phyloP scores from a whole-genome alignment of 1,140 invertebrate species.

The Papilio aristodemus region DNA sequence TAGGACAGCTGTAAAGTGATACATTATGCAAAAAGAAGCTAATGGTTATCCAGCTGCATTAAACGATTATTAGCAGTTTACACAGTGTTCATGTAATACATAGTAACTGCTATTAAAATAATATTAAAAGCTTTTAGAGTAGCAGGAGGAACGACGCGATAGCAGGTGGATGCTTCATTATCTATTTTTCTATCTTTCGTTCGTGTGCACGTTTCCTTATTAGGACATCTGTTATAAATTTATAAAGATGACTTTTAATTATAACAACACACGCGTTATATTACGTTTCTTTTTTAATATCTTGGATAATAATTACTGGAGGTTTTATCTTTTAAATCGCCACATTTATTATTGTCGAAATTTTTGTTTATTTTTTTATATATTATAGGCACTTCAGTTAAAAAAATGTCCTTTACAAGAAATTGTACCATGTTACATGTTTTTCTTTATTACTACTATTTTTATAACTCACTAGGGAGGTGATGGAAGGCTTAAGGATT shows the following conservation, averaged over 20 bases:
- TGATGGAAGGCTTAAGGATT: slow-evolving; percentile 1
- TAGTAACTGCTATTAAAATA: slow-evolving; percentile 11
- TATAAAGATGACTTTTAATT: slow-evolving; percentile 19
- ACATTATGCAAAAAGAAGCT: not conserved
- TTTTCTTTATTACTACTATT: not conserved
- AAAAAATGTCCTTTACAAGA: not conserved
- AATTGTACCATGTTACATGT: too few relatives aligned
- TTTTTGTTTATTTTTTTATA: too few relatives aligned
- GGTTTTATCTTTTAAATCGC: too few relatives aligned
- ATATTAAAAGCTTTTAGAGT: slow-evolving; percentile 15
- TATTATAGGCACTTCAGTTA: too few relatives aligned
- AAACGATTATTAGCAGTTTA: not conserved
- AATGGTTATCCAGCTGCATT: not conserved
- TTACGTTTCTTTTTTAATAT: too few relatives aligned
- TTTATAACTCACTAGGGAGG: slow-evolving; percentile 1
- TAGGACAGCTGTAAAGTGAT: too few relatives aligned
- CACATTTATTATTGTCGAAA: too few relatives aligned
- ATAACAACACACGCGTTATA: not conserved
- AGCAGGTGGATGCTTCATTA: not conserved
- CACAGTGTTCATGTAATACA: not conserved
- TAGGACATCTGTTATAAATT: slow-evolving; percentile 22
- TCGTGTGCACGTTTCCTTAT: not conserved
- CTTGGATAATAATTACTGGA: too few relatives aligned
- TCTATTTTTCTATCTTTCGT: slow-evolving; percentile 2
- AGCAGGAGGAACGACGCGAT: not conserved